A percentile compares a stretch with the other conserved stretches of the same genome.
phyloP scores from a whole-genome alignment of 2,797 vertebrate genomes.

The Sarcophilus harrisii region DNA sequence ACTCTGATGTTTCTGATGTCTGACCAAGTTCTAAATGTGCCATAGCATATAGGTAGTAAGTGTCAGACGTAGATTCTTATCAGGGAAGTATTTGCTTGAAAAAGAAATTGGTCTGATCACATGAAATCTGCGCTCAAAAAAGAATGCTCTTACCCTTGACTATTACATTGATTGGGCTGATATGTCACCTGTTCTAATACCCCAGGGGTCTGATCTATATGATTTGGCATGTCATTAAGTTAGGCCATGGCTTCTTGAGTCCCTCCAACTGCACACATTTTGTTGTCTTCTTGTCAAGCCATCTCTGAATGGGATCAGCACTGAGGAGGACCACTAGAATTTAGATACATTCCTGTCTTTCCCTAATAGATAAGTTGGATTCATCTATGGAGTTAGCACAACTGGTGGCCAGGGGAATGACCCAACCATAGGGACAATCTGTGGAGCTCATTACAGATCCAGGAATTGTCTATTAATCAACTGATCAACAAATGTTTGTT shows the following conservation, averaged over 20 bases:
- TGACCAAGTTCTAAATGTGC: background rate
- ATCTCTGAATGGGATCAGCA: background rate
- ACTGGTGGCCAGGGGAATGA: background rate
- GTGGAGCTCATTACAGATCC: background rate
- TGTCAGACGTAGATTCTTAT: background rate
- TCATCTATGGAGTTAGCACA: background rate
- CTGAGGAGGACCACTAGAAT: background rate
- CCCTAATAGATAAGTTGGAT: background rate
- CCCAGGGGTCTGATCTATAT: background rate
- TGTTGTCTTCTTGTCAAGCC: background rate
- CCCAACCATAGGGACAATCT: background rate
- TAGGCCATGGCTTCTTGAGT: background rate
- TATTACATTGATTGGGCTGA: background rate
- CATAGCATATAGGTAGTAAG: background rate
- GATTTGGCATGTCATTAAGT: background rate
- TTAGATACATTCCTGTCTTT: background rate
- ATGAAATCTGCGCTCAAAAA: background rate
- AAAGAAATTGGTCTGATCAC: background rate
- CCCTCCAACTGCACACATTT: background rate
- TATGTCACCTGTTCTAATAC: background rate
- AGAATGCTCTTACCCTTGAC: background rate
- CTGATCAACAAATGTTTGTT: background rate
- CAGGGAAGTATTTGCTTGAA: background rate
- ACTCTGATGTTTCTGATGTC: background rate
- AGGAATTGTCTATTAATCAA: background rate